Evolutionary conservation across 1,140 invertebrate genomes (phyloP).

Genomic region (Caenorhabditis brenneri): DNA sequence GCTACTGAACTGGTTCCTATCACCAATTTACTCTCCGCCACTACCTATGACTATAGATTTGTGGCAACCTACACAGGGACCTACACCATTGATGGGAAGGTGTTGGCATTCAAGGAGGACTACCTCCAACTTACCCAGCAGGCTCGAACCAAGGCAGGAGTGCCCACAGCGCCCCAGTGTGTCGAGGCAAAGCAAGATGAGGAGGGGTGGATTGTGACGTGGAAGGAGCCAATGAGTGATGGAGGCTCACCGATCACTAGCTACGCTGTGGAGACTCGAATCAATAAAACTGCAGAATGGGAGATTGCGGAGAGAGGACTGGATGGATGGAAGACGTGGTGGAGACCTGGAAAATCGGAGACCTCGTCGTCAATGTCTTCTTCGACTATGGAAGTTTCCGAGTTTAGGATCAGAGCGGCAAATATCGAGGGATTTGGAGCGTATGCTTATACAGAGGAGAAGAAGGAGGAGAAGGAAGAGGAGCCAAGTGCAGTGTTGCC

Average conservation of each 20-base stretch:
- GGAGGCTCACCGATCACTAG: slow-evolving; percentile 64
- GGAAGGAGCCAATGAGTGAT: slow-evolving; percentile 63
- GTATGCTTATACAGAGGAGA: slow-evolving; percentile 60
- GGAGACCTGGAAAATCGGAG: slow-evolving; percentile 53
- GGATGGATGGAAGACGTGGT: slow-evolving; percentile 58
- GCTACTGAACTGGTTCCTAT: slow-evolving; percentile 55
- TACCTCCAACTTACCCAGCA: slow-evolving; percentile 66
- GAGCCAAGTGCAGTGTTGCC: slow-evolving; percentile 15
- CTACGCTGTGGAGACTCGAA: slow-evolving; percentile 67
- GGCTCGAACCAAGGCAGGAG: slow-evolving; percentile 67
- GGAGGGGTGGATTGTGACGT: slow-evolving; percentile 66
- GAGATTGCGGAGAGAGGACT: slow-evolving; percentile 69
- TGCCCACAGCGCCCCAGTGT: slow-evolving; percentile 62
- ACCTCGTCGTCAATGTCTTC: not conserved
- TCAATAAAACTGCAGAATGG: slow-evolving; percentile 66
- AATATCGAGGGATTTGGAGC: slow-evolving; percentile 69
- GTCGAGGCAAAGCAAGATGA: slow-evolving; percentile 62
- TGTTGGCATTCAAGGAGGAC: slow-evolving; percentile 59
- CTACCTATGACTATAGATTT: slow-evolving; percentile 69
- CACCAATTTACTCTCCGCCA: slow-evolving; percentile 62
- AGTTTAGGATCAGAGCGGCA: slow-evolving; percentile 68
- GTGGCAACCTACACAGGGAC: slow-evolving; percentile 62
- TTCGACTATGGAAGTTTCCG: slow-evolving; percentile 41
- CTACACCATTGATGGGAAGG: slow-evolving; percentile 55
- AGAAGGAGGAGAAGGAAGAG: slow-evolving; percentile 25